Percentiles rank a stretch among this genome's conserved stretches.
phyloP scores from a whole-genome alignment of 1,140 invertebrate species.

The Listronotus oregonensis region DNA sequence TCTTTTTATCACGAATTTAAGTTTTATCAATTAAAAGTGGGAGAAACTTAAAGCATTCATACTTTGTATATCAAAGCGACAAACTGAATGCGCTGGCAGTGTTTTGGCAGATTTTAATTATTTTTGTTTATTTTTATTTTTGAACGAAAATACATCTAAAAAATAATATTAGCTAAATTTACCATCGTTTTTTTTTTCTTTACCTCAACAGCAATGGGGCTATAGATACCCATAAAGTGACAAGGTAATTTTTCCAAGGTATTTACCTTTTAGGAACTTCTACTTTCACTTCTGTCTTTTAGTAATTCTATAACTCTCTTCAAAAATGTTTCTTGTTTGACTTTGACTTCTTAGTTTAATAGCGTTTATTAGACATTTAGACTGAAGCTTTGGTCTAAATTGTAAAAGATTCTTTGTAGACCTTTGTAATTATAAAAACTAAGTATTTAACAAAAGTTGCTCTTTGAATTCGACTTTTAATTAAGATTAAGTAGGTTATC shows the following conservation, averaged over 20 bases:
- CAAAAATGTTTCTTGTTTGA: slow-evolving; percentile 18
- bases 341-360: slow-evolving; percentile 23
- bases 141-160: not conserved
- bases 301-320: slow-evolving; percentile 13
- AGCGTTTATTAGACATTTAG: slow-evolving; percentile 24
- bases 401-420: slow-evolving; percentile 15
- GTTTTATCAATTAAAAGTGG: no score
- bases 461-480: not conserved
- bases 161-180: slow-evolving; percentile 3
- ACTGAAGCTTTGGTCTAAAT: slow-evolving; percentile 10
- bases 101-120: no score
- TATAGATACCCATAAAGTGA: slow-evolving; percentile 36
- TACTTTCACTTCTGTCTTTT: slow-evolving; percentile 30
- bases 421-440: slow-evolving; percentile 3
- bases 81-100: no score
- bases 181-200: slow-evolving; percentile 22
- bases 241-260: slow-evolving; percentile 31
- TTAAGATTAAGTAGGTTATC: no score
- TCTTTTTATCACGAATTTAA: no score
- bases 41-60: no score
- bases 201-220: slow-evolving; percentile 38
- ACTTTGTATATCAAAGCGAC: no score
- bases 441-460: not conserved
- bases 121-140: no score
- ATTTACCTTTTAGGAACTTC: slow-evolving; percentile 17